phyloP scores from a whole-genome alignment of 2,888 invertebrate species.

The Chymomyza amoena region DNA sequence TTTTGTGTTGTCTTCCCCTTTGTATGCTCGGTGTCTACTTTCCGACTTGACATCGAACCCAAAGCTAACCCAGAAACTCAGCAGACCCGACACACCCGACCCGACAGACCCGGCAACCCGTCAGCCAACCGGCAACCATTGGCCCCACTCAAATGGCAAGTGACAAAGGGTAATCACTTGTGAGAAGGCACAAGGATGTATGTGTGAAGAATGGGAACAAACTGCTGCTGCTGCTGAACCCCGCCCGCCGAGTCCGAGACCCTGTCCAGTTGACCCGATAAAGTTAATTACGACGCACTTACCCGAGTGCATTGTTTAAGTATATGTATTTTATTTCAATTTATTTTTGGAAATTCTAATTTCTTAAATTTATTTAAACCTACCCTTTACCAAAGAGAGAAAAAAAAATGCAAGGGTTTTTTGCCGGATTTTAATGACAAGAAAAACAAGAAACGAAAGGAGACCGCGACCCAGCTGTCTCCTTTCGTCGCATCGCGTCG shows the following conservation, averaged over 20 bases:
- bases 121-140: conserved; percentile 13
- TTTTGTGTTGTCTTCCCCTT: neutral
- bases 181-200: conserved; percentile 14
- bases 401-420: conserved; percentile 3
- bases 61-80: neutral
- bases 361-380: conserved; percentile 59
- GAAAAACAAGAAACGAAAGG: conserved; percentile 17
- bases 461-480: neutral
- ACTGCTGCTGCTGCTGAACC: neutral
- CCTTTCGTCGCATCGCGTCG: neutral
- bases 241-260: neutral
- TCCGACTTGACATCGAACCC: neutral
- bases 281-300: conserved; percentile 52
- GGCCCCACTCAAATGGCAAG: conserved; percentile 37
- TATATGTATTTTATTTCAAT: conserved; percentile 49
- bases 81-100: neutral
- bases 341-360: conserved; percentile 51
- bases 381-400: conserved; percentile 8
- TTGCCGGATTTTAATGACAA: conserved; percentile 31
- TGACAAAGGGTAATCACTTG: conserved; percentile 66
- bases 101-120: no score
- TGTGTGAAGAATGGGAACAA: neutral
- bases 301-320: neutral
- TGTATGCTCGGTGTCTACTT: neutral
- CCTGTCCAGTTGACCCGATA: conserved; percentile 18